Base-by-base conservation (phyloP, 92 coral and sea anemone genomes). In the Palythoa caribaeorum region DNA sequence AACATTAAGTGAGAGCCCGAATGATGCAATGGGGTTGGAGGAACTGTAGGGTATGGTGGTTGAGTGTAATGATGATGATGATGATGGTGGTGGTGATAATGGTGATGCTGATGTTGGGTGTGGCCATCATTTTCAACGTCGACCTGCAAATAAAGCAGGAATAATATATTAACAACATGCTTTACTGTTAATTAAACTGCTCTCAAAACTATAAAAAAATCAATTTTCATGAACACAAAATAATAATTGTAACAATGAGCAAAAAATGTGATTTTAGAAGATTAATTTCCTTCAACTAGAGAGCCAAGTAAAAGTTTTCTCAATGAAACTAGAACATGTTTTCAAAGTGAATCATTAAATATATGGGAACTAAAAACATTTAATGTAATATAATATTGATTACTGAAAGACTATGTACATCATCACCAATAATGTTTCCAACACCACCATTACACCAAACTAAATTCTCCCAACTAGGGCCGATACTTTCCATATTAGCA, bases 21-120 rank as follows among this genome's bases (percentile, higher is more conserved):
- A 44, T 90, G 92, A 50, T 90, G 93, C 37, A 92, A 21, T 14
- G 90, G 94, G 88, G 94, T 87, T 50, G 88, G 95, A 35, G 97
- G 90, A 52, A 95, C 92, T 85, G 86, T 35, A 20, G 90, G 96
- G 76, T 93, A 95, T 6, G 98, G 94, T 16, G 96, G 96, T 83
- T 91, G 98, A 69, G 92, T 93, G 73, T 93, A 90, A 72, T 95
- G 98, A 80, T 95, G 98, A 37, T 95, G 98, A 51, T 95, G 98
- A 65, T 95, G 98, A 79, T 95, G 98, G 72, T 94, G 98, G 73
- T 94, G 98, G 88, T 94, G 92, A 78, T 95, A 93, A 84, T 95
- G 96, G 76, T 95, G 98, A 72, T 95, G 93, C 63, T 94, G 96
- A 60, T 92, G 98, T 2, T 87, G 81, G 20, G 87, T 71, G 14